Conservation (phyloP, 2,888 invertebrate species). For the Lycaena phlaeas region DNA sequence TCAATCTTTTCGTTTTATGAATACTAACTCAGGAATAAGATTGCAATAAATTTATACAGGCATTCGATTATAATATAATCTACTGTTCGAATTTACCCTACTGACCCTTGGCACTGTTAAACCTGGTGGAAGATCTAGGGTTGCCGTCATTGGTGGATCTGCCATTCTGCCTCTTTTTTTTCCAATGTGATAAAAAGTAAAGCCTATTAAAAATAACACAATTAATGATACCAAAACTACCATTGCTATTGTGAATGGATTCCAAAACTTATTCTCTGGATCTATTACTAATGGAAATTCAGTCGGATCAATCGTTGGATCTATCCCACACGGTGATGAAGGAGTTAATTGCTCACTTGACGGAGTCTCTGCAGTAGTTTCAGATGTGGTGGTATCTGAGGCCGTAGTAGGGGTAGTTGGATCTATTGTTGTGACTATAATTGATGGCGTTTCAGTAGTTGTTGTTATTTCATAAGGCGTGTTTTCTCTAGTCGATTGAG, state of each 20-base stretch:
- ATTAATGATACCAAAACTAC: constrained; percentile 2
- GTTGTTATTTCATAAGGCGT: too few species aligned
- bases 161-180: constrained; percentile 1
- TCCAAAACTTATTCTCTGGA: constrained; percentile 1
- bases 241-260: constrained; percentile 4
- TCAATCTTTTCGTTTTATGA: too few species aligned
- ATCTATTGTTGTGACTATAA: too few species aligned
- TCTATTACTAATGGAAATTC: constrained; percentile 8
- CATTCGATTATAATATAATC: background rate
- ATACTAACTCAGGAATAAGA: too few species aligned
- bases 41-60: background rate
- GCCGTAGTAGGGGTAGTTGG: too few species aligned
- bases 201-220: background rate
- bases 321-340: background rate
- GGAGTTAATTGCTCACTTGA: too few species aligned
- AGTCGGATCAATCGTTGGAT: background rate
- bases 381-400: too few species aligned
- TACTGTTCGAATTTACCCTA: background rate
- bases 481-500: too few species aligned
- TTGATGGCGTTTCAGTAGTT: too few species aligned
- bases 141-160: background rate
- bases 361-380: too few species aligned
- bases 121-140: background rate
- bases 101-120: background rate
- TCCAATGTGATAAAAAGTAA: background rate